A percentile compares a stretch with the other conserved stretches of the same genome.
Evolutionary conservation across 2,888 invertebrate genomes (phyloP).

Genomic region (Lasioglossum figueresi): DNA sequence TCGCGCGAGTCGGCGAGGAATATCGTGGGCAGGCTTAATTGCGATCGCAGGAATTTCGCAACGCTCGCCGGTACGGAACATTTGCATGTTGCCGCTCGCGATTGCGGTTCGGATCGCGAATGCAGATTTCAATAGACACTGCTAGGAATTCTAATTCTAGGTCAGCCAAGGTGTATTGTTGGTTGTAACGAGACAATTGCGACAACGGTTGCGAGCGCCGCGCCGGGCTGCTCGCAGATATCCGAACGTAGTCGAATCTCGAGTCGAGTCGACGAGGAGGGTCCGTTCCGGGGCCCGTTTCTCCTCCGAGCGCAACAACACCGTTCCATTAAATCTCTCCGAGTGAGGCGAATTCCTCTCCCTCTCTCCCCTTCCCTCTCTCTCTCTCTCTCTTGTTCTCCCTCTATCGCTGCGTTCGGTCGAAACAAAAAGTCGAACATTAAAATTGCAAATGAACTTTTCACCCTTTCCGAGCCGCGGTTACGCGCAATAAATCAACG

Average conservation of each 20-base stretch:
- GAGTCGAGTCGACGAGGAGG: not conserved
- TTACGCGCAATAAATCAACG: conserved; percentile 46
- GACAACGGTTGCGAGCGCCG: conserved; percentile 54
- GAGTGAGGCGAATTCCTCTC: conserved; percentile 14
- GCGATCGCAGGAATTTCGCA: conserved; percentile 52
- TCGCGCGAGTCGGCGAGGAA: not conserved
- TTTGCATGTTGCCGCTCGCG: conserved; percentile 60
- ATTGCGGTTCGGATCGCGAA: conserved; percentile 63
- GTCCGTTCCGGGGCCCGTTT: conserved; percentile 12
- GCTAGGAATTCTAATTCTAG: conserved; percentile 68
- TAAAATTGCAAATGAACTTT: conserved; percentile 68
- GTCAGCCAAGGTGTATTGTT: conserved; percentile 65
- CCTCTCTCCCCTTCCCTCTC: not conserved
- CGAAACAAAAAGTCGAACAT: conserved; percentile 58
- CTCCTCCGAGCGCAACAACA: conserved; percentile 47
- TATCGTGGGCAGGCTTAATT: conserved; percentile 48
- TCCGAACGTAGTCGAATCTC: not conserved
- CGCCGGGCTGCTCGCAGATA: conserved; percentile 15
- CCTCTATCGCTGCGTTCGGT: conserved; percentile 19
- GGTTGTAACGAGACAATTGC: conserved; percentile 67
- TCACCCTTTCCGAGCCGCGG: conserved; percentile 44
- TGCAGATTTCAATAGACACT: conserved; percentile 63
- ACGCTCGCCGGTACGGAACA: conserved; percentile 32
- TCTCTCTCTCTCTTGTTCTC: not conserved
- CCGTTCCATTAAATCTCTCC: conserved; percentile 62